phyloP scores from a whole-genome alignment of 2,888 invertebrate species.

The Chloroclysta siterata region DNA sequence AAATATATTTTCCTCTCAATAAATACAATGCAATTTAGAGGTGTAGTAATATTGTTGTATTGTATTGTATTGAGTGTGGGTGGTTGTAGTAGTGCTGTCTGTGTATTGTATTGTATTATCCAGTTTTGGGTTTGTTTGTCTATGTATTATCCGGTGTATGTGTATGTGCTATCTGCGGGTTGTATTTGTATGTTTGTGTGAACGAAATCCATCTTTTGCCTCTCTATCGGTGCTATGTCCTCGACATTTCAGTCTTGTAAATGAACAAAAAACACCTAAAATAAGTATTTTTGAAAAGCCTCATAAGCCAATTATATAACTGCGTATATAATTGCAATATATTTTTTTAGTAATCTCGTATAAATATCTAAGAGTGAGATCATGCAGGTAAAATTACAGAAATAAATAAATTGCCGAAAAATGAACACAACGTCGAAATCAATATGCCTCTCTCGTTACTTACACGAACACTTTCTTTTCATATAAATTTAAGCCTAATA shows the following conservation, averaged over 20 bases:
- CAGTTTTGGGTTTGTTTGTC: conserved; percentile 35
- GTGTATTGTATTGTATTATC: conserved; percentile 43
- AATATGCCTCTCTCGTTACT: conserved; percentile 83
- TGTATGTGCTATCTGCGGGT: conserved; percentile 72
- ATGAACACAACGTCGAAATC: conserved; percentile 82
- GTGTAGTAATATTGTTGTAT: conserved; percentile 11
- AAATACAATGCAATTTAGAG: conserved; percentile 23
- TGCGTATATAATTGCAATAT: conserved; percentile 73
- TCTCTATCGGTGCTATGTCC: conserved; percentile 75
- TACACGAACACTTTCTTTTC: conserved; percentile 80
- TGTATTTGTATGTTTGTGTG: conserved; percentile 43
- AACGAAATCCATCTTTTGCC: conserved; percentile 54
- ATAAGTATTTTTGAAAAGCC: conserved; percentile 79
- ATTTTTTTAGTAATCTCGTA: conserved; percentile 81
- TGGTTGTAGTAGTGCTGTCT: conserved; percentile 20
- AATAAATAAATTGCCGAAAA: conserved; percentile 81
- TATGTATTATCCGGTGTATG: conserved; percentile 36
- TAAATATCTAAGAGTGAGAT: conserved; percentile 84
- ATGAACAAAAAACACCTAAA: conserved; percentile 72
- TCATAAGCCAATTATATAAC: conserved; percentile 82
- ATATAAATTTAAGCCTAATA: conserved; percentile 84
- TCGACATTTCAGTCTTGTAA: conserved; percentile 78
- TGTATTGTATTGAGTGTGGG: conserved; percentile 19
- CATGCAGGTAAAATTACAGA: conserved; percentile 80
- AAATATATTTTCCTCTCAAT: conserved; percentile 20